Evolutionary conservation across 2,113 vertebrate genomes (phyloP).

Genomic region (Tretioscincus oriximinensis): DNA sequence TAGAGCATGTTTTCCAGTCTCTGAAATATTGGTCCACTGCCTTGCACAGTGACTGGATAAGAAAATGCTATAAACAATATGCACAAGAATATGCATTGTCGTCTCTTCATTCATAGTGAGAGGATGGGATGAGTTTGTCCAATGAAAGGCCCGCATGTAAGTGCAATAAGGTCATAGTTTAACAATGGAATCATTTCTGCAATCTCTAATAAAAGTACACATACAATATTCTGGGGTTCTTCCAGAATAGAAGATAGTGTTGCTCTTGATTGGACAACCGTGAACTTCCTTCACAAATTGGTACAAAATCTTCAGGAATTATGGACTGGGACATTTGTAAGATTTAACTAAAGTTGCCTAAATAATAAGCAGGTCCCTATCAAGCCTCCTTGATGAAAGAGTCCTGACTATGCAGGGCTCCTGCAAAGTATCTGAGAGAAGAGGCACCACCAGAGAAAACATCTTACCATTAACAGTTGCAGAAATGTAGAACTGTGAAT

Average conservation of each 20-base stretch:
- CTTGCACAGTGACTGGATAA: too few relatives aligned
- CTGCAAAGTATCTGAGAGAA: not conserved
- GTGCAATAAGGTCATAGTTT: not conserved
- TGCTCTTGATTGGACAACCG: not conserved
- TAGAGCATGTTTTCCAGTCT: too few relatives aligned
- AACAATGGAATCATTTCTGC: not conserved
- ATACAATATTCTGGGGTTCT: not conserved
- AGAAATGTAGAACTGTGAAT: not conserved
- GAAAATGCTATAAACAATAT: too few relatives aligned
- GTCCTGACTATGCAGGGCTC: too few relatives aligned
- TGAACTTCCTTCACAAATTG: not conserved
- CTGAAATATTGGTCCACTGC: too few relatives aligned
- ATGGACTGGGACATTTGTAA: not conserved
- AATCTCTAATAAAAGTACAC: not conserved
- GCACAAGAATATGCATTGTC: too few relatives aligned
- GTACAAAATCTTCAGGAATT: not conserved
- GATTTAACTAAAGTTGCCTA: not conserved
- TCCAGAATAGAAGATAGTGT: not conserved
- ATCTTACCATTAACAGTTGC: not conserved
- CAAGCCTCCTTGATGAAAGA: not conserved
- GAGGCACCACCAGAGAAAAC: too few relatives aligned
- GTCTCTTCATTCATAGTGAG: too few relatives aligned
- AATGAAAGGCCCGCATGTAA: too few relatives aligned
- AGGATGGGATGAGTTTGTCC: too few relatives aligned
- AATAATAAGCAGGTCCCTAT: not conserved